Base-by-base conservation (phyloP, 2,797 vertebrate species). In the Myotis daubentonii region DNA sequence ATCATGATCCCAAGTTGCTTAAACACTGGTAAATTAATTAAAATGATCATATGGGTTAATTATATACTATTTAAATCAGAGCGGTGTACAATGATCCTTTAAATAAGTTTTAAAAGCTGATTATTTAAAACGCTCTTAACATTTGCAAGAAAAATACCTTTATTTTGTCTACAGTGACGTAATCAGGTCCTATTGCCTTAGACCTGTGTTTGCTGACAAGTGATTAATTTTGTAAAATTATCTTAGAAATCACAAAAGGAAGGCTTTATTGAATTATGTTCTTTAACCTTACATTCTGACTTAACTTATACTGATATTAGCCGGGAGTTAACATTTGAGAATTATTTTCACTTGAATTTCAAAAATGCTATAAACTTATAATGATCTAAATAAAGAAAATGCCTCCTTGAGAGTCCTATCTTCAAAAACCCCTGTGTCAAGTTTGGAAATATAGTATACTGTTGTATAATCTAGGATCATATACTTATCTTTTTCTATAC, bases 1-100 rank as follows among this genome's bases (percentile, higher is more conserved):
- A 93, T 87, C 4, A 89, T 76, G 62, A 91, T 60, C 41, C 17
- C 44, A 89, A 94, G 92, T 41, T 79, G 33, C 79, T 94, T 92
- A 65, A 94, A 68, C 12, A 78, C 3, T 68, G 44, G 22, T 81
- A 92, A 81, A 88, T 88, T 96, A 96, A 93, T 82, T 95, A 93
- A 23, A 87, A 28, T 11, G 76, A 12, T 15, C n/a, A 90, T 74
- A n/a, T 81, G 66, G 41, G 57, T 95, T 91, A 94, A 91, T 88
- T 89, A 91, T 6, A 83, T 38, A 38, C 44, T 90, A 89, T 16
- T 70, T 91, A 89, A 87, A 78, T 70, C 23, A 92, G 82, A 7
- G 33, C 83, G 20, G 7, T 76, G 25, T 71, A 80, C 10, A 8
- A 62, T 49, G n/a, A 81, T 6, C 17, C 57, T 93, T 91, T 86